These are phyloP conservation scores for Pristionchus exspectatus DNA, from an alignment of 2,888 invertebrate species.

Conservation along the genomic window DNA sequence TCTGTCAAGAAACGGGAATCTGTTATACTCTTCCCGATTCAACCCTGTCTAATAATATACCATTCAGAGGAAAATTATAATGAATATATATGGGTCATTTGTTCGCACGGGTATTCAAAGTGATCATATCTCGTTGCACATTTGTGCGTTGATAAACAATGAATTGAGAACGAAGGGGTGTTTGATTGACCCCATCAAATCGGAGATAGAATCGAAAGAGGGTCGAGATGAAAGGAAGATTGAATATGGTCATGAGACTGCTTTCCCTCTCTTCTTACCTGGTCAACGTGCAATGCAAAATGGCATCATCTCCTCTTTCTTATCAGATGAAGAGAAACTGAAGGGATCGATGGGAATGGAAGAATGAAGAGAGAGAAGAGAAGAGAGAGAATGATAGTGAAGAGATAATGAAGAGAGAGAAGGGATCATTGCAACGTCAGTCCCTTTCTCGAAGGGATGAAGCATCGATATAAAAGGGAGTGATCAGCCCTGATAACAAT, in stretches of 20 bases:
- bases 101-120: background rate
- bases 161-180: too few species aligned
- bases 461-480: slow-evolving; percentile 4
- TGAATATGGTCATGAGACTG: background rate
- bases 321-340: slow-evolving; percentile 23
- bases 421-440: background rate
- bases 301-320: slow-evolving; percentile 45
- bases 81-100: background rate
- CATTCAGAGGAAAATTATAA: slow-evolving; percentile 9
- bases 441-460: slow-evolving; percentile 29
- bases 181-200: too few species aligned
- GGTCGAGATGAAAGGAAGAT: background rate
- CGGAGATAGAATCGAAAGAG: background rate
- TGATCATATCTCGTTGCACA: background rate
- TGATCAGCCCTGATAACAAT: background rate
- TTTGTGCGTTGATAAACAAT: too few species aligned
- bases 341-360: background rate
- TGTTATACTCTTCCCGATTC: slow-evolving; percentile 64
- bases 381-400: background rate
- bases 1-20: slow-evolving; percentile 73
- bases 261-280: background rate
- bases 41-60: background rate
- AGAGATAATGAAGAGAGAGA: background rate
- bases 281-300: background rate
- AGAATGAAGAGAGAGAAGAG: slow-evolving; percentile 13